Evolutionary conservation across 2,797 vertebrate species (phyloP).

Genomic region (Allobates femoralis): DNA sequence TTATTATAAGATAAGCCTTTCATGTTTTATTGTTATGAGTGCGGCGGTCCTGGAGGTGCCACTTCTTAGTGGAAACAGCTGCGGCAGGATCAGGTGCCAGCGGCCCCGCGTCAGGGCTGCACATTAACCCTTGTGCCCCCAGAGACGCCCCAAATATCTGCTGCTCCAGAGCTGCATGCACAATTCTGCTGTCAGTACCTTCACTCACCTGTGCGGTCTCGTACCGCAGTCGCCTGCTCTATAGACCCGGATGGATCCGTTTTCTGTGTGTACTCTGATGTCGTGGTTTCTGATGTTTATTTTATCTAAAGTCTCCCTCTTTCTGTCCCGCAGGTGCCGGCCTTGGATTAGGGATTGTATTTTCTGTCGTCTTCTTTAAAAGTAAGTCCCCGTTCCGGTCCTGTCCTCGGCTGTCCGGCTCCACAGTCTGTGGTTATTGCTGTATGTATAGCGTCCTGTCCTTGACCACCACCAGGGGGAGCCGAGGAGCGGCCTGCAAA

Average conservation of each 20-base stretch:
- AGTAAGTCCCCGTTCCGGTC: constrained; percentile 77
- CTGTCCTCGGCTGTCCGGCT: background rate
- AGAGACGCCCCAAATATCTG: background rate
- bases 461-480: background rate
- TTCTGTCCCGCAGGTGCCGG: constrained; percentile 79
- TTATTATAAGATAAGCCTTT: constrained; percentile 78
- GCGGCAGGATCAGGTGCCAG: constrained; percentile 74
- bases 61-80: constrained; percentile 78
- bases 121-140: constrained; percentile 22
- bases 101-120: constrained; percentile 57
- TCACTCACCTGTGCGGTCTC: too few relatives aligned
- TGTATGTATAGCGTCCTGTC: background rate
- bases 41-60: constrained; percentile 76
- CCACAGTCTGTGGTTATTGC: too few relatives aligned
- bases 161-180: background rate
- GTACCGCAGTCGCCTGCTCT: too few relatives aligned
- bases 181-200: too few relatives aligned
- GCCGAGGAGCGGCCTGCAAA: background rate
- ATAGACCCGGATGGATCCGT: background rate
- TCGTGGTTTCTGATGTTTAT: background rate
- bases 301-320: background rate
- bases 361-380: constrained; percentile 91
- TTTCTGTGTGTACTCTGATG: background rate
- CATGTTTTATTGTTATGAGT: constrained; percentile 77
- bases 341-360: constrained; percentile 85